These are phyloP conservation scores for Ophion ventricosus DNA, from an alignment of 2,888 invertebrate genomes.

Conservation along the genomic window DNA sequence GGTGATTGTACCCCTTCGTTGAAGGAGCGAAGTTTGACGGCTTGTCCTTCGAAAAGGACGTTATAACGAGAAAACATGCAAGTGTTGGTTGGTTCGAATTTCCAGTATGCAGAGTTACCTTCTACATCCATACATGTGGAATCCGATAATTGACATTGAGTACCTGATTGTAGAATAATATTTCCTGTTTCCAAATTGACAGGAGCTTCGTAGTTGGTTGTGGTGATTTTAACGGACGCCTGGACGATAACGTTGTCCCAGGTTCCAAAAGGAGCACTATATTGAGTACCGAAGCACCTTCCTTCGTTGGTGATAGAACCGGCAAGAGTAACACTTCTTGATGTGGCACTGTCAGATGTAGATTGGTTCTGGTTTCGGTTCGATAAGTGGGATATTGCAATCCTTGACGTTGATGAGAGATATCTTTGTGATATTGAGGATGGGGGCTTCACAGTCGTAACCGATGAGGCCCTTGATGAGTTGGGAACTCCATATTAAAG, in stretches of 20 bases:
- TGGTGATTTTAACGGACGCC: constrained; percentile 12
- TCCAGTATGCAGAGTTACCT: constrained; percentile 48
- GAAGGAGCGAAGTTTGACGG: neutral
- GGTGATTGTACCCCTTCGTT: neutral
- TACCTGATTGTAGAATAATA: constrained; percentile 21
- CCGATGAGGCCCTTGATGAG: neutral
- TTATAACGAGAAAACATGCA: constrained; percentile 52
- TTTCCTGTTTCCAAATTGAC: constrained; percentile 7
- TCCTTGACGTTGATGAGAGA: constrained; percentile 17
- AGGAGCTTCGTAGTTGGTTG: constrained; percentile 22
- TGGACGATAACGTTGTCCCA: constrained; percentile 64
- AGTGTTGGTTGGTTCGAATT: constrained; percentile 29
- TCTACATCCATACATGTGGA: constrained; percentile 34
- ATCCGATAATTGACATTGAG: constrained; percentile 9
- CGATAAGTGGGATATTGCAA: constrained; percentile 2
- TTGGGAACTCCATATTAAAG: neutral
- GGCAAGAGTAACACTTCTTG: constrained; percentile 29
- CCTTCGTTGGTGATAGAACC: constrained; percentile 38
- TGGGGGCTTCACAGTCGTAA: constrained; percentile 29
- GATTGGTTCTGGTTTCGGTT: neutral
- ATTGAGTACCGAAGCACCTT: constrained; percentile 58
- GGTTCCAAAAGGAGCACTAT: constrained; percentile 63
- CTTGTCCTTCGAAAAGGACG: constrained; percentile 34
- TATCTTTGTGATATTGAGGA: neutral
- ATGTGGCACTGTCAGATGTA: constrained; percentile 34